These are phyloP conservation scores for Vimba vimba DNA, from an alignment of 2,113 vertebrate species.

Conservation along the genomic window DNA sequence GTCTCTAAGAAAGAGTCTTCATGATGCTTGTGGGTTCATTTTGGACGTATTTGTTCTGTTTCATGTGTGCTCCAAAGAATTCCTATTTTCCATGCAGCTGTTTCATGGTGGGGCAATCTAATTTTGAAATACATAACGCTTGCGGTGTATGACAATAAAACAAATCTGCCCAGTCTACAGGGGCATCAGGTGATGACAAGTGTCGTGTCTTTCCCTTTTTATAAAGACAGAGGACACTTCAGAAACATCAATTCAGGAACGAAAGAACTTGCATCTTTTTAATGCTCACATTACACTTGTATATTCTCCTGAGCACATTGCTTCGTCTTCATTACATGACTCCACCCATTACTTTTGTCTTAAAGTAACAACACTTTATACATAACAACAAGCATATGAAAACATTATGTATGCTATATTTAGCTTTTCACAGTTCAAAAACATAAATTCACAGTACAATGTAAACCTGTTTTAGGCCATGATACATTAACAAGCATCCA, in stretches of 20 bases:
- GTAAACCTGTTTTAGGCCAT: background rate
- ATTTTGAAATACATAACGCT: slow-evolving; percentile 40
- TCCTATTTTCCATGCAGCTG: slow-evolving; percentile 27
- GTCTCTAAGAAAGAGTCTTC: slow-evolving; percentile 39
- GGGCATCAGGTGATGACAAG: slow-evolving; percentile 38
- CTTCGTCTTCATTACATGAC: no score
- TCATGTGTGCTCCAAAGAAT: slow-evolving; percentile 25
- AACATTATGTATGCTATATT: slow-evolving; percentile 15
- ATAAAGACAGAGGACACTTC: no score
- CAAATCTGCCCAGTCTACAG: slow-evolving; percentile 44
- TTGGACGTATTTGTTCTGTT: slow-evolving; percentile 3
- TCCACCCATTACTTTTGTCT: no score
- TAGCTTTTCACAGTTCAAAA: background rate
- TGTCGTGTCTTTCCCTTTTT: no score
- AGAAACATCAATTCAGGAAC: no score
- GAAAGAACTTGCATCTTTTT: no score
- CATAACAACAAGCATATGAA: slow-evolving; percentile 10
- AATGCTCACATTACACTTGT: no score
- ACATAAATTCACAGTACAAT: background rate
- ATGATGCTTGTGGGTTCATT: slow-evolving; percentile 43
- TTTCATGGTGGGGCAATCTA: slow-evolving; percentile 36
- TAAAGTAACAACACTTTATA: no score
- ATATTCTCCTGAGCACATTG: no score
- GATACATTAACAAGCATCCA: background rate
- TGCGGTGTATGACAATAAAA: slow-evolving; percentile 36